Conservation (phyloP, 2,888 invertebrate species). For the Andrena haemorrhoa region DNA sequence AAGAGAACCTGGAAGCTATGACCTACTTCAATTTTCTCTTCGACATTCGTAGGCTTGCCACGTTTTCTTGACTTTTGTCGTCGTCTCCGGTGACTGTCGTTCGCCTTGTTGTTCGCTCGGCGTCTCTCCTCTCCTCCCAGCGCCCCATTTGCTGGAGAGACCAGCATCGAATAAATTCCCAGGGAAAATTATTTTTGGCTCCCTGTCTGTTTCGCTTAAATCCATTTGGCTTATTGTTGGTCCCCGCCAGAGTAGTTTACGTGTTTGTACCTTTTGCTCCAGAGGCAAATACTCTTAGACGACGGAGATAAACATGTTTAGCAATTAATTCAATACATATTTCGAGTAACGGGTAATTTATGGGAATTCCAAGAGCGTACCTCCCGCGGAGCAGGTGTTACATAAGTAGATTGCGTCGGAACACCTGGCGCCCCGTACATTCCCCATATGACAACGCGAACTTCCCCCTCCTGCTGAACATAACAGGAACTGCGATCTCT, state of each 20-base stretch:
- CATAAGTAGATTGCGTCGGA: slow-evolving; percentile 57
- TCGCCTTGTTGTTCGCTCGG: slow-evolving; percentile 41
- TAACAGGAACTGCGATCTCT: slow-evolving; percentile 37
- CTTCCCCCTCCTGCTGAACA: neutral
- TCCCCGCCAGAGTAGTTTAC: neutral
- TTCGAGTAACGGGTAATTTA: slow-evolving; percentile 31
- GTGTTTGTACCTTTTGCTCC: neutral
- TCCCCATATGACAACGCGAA: slow-evolving; percentile 60
- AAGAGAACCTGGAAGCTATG: slow-evolving; percentile 68
- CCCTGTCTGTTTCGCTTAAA: neutral
- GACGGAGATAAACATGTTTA: neutral
- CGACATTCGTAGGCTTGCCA: slow-evolving; percentile 48
- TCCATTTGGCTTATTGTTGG: slow-evolving; percentile 30
- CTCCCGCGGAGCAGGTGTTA: slow-evolving; percentile 73
- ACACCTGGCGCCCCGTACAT: slow-evolving; percentile 69
- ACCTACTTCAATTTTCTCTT: slow-evolving; percentile 71
- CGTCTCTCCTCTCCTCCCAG: neutral
- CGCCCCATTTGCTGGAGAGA: neutral
- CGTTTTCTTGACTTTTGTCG: slow-evolving; percentile 42
- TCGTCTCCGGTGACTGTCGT: slow-evolving; percentile 19
- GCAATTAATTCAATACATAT: neutral
- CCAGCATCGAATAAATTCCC: slow-evolving; percentile 42
- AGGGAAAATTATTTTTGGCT: slow-evolving; percentile 49
- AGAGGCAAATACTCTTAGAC: no score
- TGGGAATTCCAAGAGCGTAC: slow-evolving; percentile 63